phyloP scores from a whole-genome alignment of 1,140 invertebrate species.

The Cotesia typhae region DNA sequence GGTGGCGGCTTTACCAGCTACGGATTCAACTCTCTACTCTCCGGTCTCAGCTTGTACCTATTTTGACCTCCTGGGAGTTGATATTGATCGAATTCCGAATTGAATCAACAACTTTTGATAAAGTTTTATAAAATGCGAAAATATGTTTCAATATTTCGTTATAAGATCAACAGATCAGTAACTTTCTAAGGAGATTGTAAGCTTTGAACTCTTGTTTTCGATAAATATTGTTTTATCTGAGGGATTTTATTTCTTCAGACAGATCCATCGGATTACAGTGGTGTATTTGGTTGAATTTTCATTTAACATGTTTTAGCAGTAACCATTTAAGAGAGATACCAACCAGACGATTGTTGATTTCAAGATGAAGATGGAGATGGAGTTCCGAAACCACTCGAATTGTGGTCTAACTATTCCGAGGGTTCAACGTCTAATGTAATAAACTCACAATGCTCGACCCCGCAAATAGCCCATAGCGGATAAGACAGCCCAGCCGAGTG shows the following conservation, averaged over 20 bases:
- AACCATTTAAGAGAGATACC: too few relatives aligned
- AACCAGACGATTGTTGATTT: background rate
- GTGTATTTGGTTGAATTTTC: too few relatives aligned
- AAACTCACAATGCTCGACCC: slow-evolving; percentile 39
- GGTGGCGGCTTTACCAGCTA: background rate
- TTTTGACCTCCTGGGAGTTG: background rate
- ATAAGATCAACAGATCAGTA: slow-evolving; percentile 2
- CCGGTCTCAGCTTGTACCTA: too few relatives aligned
- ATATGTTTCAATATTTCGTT: slow-evolving; percentile 4
- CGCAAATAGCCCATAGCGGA: slow-evolving; percentile 16
- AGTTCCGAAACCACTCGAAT: slow-evolving; percentile 35
- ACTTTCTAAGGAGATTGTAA: too few relatives aligned
- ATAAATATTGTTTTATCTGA: background rate
- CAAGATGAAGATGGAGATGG: background rate
- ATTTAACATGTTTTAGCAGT: too few relatives aligned
- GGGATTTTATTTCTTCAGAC: background rate
- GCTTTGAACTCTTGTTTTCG: too few relatives aligned
- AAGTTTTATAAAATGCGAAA: background rate
- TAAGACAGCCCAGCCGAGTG: too few relatives aligned
- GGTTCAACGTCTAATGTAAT: slow-evolving; percentile 38
- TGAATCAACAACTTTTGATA: slow-evolving; percentile 16
- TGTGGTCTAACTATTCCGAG: slow-evolving; percentile 26
- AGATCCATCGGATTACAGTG: background rate
- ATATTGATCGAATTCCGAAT: background rate
- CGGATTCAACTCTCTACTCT: too few relatives aligned